Percentiles rank a stretch among this genome's conserved stretches.
Conservation (phyloP, 2,797 vertebrate genomes). For the Pelobates cultripes region DNA sequence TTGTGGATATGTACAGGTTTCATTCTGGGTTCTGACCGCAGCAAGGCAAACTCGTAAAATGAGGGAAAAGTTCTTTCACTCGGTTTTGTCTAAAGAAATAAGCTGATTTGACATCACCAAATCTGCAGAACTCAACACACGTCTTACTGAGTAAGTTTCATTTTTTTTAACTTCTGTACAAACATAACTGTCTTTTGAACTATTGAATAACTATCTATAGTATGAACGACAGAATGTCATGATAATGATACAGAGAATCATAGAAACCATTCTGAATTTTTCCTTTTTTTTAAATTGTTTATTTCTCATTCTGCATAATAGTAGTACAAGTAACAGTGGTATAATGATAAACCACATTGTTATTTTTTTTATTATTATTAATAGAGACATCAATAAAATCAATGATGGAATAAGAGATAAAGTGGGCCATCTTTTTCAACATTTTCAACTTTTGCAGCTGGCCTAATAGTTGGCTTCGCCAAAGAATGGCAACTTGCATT, state of each 20-base stretch:
- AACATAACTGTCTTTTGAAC: too few species aligned
- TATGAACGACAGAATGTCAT: too few species aligned
- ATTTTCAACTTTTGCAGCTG: constrained; percentile 72
- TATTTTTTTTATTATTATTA: constrained; percentile 24
- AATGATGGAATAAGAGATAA: constrained; percentile 79
- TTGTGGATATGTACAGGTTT: constrained; percentile 82
- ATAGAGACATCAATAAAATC: constrained; percentile 82
- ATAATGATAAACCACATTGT: neutral
- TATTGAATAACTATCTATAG: too few species aligned
- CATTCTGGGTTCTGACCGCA: constrained; percentile 81
- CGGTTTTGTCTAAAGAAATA: constrained; percentile 83
- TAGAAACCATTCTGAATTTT: too few species aligned
- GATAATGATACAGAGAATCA: too few species aligned
- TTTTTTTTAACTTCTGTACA: neutral
- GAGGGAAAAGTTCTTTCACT: constrained; percentile 80
- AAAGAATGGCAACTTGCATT: constrained; percentile 80
- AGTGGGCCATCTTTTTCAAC: constrained; percentile 75
- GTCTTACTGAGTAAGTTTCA: constrained; percentile 77
- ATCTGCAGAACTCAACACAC: constrained; percentile 82
- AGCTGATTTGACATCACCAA: constrained; percentile 85
- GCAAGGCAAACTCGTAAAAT: constrained; percentile 80
- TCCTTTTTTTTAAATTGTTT: neutral
- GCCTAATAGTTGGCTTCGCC: constrained; percentile 74
- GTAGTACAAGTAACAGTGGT: neutral
- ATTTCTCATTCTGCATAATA: neutral